Conservation (phyloP, 2,113 vertebrate species). For the Melanerpes formicivorus region DNA sequence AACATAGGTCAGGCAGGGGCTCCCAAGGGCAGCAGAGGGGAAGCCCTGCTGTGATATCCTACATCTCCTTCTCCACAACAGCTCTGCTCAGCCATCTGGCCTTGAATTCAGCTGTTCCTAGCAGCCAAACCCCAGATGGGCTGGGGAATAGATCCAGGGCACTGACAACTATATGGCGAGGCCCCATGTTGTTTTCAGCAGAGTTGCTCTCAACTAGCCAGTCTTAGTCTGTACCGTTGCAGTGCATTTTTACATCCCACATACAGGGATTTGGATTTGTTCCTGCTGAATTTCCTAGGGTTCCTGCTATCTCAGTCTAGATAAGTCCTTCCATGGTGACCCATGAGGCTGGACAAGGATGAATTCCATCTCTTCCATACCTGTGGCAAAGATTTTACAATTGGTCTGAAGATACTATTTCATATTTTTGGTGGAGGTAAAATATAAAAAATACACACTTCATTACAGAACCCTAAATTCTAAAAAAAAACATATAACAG, state of each 20-base stretch:
- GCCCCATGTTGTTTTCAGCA: not conserved
- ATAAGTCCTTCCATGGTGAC: not conserved
- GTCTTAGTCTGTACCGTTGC: not conserved
- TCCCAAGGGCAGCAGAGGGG: not conserved
- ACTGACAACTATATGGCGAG: not conserved
- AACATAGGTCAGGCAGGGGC: not conserved
- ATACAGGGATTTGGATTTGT: not conserved
- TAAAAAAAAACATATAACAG: not conserved
- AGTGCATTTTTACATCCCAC: not conserved
- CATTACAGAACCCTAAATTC: not conserved
- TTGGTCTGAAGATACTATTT: no score
- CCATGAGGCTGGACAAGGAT: not conserved
- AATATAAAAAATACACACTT: not conserved
- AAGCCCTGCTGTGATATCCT: not conserved
- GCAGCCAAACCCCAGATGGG: not conserved
- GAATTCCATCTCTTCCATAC: not conserved
- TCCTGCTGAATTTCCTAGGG: not conserved
- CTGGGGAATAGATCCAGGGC: not conserved
- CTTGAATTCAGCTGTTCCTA: fast-evolving
- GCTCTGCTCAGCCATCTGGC: not conserved
- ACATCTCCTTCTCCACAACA: not conserved
- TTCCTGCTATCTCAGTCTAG: not conserved
- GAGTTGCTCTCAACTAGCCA: not conserved
- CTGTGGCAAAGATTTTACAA: not conserved
- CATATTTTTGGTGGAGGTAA: no score